Percentiles rank a stretch among this genome's conserved stretches.
Conservation (phyloP, 2,888 invertebrate species). For the Diloba caeruleocephala region DNA sequence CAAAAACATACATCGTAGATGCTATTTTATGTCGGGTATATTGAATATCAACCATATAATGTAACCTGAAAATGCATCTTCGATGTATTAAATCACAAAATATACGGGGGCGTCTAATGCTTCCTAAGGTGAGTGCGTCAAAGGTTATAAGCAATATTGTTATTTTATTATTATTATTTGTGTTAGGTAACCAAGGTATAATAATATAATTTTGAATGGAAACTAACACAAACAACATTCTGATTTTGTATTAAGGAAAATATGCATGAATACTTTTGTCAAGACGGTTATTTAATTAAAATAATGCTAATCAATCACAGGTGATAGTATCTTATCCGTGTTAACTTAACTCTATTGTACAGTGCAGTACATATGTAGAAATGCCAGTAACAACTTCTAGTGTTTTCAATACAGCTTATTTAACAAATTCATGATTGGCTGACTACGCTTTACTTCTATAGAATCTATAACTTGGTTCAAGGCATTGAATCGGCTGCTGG, state of each 20-base stretch:
- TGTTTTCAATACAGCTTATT: too few relatives aligned
- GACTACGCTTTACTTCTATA: constrained; percentile 21
- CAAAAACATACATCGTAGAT: constrained; percentile 7
- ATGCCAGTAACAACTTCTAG: too few relatives aligned
- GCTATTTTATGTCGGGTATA: constrained; percentile 11
- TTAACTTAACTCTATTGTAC: too few relatives aligned
- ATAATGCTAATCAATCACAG: too few relatives aligned
- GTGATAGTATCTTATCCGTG: too few relatives aligned
- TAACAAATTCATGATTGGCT: neutral
- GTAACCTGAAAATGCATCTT: constrained; percentile 40
- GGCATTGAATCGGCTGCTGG: constrained; percentile 37
- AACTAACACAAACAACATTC: neutral
- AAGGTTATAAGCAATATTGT: constrained; percentile 20
- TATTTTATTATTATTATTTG: constrained; percentile 17
- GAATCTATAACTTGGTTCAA: constrained; percentile 32
- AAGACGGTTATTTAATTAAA: too few relatives aligned
- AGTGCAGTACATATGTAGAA: too few relatives aligned
- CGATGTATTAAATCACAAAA: constrained; percentile 25
- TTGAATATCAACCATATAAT: constrained; percentile 25
- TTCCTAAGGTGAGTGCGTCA: constrained; percentile 16
- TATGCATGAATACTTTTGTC: too few relatives aligned
- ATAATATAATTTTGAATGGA: too few relatives aligned
- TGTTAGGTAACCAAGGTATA: neutral
- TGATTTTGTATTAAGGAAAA: neutral
- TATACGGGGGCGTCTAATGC: constrained; percentile 31